Evolutionary conservation across 2,797 vertebrate species (phyloP), one percentile per base, ranked within the genome.

Genomic region (Catamblyrhynchus diadema): DNA sequence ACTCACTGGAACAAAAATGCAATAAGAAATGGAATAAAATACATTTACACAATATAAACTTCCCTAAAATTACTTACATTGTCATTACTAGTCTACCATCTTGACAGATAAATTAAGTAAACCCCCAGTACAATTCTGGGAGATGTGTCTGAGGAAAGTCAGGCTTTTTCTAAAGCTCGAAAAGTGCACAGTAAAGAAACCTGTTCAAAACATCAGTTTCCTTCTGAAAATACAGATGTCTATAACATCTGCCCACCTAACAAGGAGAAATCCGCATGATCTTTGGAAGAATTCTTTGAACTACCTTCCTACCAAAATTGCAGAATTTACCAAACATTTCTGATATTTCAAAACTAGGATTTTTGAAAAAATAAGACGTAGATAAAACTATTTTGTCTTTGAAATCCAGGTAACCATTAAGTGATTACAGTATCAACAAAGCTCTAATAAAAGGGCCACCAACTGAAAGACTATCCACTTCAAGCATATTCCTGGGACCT

Each of bases 1-100:
- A 57, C 39, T 27, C 82, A 79, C 44, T 75, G 67, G 33, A 92
- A 75, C 72, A 74, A 73, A 94, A 95, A 91, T 32, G 28, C 59
- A 89, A 3, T 59, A 86, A 81, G 73, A 93, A 86, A 91, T 28
- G 12, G 69, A 94, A 95, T 92, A 30, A 96, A 92, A 81, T 45
- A 62, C 44, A 84, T 70, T 64, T 57, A 86, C 18, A 73, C n/a
- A 59, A 64, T 27, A 70, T 28, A 64, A 64, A 50, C 39, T 67
- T 90, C 47, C 44, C 72, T 61, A 51, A 70, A 90, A 94, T 83
- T 60, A 74, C 66, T 86, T 51, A 72, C 8, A 51, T 23, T 39
- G 47, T 41, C 54, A 60, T 82, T 74, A 70, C 13, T 33, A 66
- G 32, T 70, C 59, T 66, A 72, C 44, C 33, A 71, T 48, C 71